Evolutionary conservation across 2,113 vertebrate species (phyloP), one percentile per base, ranked within the genome.

Genomic region (Eonycteris spelaea): DNA sequence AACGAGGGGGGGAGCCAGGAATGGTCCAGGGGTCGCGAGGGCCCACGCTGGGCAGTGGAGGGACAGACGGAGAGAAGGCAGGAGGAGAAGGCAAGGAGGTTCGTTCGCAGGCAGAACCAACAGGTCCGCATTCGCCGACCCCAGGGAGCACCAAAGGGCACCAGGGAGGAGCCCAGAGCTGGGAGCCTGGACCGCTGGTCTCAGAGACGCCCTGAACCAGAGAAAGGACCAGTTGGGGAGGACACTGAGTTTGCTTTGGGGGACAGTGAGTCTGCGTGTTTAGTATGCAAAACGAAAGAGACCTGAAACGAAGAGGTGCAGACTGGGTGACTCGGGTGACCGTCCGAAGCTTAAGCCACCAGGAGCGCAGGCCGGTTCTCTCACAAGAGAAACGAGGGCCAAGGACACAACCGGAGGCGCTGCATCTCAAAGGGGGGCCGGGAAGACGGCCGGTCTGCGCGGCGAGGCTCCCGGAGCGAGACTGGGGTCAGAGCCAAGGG

Each of bases 271-370:
- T n/a, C 5, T 19, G 9, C 22, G 55, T 4, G 21, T n/a, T 74
- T 26, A 9, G 33, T 63, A 2, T 4, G 51, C 3, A 40, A 28
- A 8, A 45, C 1, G 6, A 73, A 33, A 30, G 43, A 38, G 53
- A 67, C 33, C 0, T 43, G n/a, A 83, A 63, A 71, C 15, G 45
- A 43, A 35, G 38, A 51, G 68, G 59, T 4, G n/a, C 7, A 65
- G 75, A 65, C n/a, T 12, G 18, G 38, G 48, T 0, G 3, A 16
- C 51, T 38, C 1, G 9, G 14, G 28, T 1, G 7, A 67, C 5
- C 43, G 30, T n/a, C 0, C 4, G 48, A 68, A n/a, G 77, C 5
- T 12, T 35, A 65, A 70, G 26, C 77, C 43, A 24, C 2, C 59
- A 18, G 28, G 35, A n/a, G 61, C 35, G 22, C 19, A 40, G 40